Evolutionary conservation across 2,797 vertebrate genomes (phyloP).

Genomic region (Pipistrellus pygmaeus): DNA sequence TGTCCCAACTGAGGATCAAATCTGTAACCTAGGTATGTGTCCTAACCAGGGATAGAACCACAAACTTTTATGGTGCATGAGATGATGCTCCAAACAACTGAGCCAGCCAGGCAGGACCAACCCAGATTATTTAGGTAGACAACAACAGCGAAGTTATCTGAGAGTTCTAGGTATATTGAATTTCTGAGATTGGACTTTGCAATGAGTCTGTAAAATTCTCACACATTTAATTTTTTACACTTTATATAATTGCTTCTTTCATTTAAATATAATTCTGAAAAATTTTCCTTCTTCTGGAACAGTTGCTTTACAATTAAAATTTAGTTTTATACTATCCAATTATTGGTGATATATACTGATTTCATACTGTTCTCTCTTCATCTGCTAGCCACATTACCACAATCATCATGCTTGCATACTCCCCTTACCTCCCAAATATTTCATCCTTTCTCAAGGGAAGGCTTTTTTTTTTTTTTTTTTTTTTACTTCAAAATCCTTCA

Average conservation of each 20-base stretch:
- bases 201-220: constrained; percentile 19
- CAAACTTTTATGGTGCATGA: background rate
- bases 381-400: background rate
- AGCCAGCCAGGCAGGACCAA: background rate
- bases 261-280: background rate
- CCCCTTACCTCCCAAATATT: background rate
- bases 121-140: background rate
- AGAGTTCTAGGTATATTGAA: background rate
- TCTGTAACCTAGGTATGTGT: background rate
- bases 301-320: background rate
- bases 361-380: background rate
- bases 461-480: background rate
- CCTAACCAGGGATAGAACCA: background rate
- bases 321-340: background rate
- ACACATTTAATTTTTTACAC: background rate
- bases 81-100: background rate
- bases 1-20: background rate
- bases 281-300: background rate
- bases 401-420: background rate
- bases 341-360: background rate
- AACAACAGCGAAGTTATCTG: background rate
- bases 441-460: background rate
- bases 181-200: background rate
- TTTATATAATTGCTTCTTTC: background rate
- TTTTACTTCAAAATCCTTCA: background rate